Evolutionary conservation across 2,888 invertebrate species (phyloP).

Genomic region (Tachina grossa): DNA sequence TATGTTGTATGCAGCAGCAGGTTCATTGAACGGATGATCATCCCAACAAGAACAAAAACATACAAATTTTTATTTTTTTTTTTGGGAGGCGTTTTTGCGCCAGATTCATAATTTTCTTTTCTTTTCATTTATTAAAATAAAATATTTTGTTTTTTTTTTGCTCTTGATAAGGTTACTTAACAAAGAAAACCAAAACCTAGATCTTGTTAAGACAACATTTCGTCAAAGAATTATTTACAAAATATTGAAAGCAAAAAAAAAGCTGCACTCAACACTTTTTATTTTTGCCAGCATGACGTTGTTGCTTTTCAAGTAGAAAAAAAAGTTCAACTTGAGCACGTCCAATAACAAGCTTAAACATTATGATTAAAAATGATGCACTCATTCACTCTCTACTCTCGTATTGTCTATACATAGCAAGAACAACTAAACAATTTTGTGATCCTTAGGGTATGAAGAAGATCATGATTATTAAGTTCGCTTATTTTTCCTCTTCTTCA

Average conservation of each 20-base stretch:
- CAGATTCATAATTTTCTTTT: slow-evolving; percentile 56
- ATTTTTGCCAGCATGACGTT: slow-evolving; percentile 38
- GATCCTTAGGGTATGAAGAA: slow-evolving; percentile 61
- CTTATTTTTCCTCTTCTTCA: neutral
- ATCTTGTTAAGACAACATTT: slow-evolving; percentile 80
- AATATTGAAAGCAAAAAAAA: slow-evolving; percentile 11
- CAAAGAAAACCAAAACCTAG: slow-evolving; percentile 71
- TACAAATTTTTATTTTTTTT: slow-evolving; percentile 50
- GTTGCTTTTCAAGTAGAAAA: neutral
- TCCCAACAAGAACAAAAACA: slow-evolving; percentile 1
- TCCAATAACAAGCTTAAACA: slow-evolving; percentile 73
- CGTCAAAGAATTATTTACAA: slow-evolving; percentile 73
- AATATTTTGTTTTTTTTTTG: slow-evolving; percentile 47
- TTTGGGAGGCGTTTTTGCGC: slow-evolving; percentile 72
- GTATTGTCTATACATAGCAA: neutral
- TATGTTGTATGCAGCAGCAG: slow-evolving; percentile 41
- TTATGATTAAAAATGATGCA: slow-evolving; percentile 78
- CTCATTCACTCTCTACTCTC: slow-evolving; percentile 62
- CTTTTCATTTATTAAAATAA: slow-evolving; percentile 48
- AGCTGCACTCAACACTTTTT: slow-evolving; percentile 42
- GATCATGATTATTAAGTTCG: slow-evolving; percentile 51
- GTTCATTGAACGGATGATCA: slow-evolving; percentile 79
- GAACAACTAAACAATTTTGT: slow-evolving; percentile 54
- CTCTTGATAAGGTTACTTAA: slow-evolving; percentile 17
- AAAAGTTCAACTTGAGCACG: slow-evolving; percentile 40